A percentile compares a stretch with the other conserved stretches of the same genome.
Evolutionary conservation across 2,113 vertebrate genomes (phyloP).

Genomic region (Catharus fuscescens): DNA sequence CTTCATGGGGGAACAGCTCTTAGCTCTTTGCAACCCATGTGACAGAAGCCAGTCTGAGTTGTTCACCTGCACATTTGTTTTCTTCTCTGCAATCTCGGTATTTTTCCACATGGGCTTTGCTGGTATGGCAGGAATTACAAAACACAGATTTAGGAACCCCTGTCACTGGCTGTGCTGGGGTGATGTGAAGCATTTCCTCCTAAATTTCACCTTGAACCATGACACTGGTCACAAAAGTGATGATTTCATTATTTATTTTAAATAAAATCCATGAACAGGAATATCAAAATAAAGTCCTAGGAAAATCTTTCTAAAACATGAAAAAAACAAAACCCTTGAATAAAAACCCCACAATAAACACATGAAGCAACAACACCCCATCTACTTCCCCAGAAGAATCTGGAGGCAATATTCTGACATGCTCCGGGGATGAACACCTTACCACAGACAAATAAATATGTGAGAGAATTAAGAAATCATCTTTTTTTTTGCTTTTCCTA

Average conservation of each 20-base stretch:
- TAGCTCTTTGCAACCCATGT: not conserved
- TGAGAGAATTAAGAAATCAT: not conserved
- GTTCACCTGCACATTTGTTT: not conserved
- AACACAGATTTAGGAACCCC: not conserved
- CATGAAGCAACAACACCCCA: not conserved
- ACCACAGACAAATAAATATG: not conserved
- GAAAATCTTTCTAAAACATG: not conserved
- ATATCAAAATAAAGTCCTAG: not conserved
- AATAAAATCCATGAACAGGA: not conserved
- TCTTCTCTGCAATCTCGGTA: not conserved
- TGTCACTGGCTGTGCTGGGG: too few relatives aligned
- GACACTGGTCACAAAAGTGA: not conserved
- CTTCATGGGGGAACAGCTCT: not conserved
- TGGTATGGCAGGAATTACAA: not conserved
- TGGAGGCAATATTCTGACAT: not conserved
- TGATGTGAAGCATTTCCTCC: too few relatives aligned
- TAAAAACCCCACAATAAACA: not conserved
- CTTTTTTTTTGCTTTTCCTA: not conserved
- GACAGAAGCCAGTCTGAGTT: not conserved
- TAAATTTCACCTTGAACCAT: not conserved
- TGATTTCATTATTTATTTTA: accelerated
- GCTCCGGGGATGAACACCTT: not conserved
- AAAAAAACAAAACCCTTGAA: not conserved
- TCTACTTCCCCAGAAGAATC: not conserved
- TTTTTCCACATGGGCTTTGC: not conserved